These are phyloP conservation scores for Oryctes rhinoceros DNA, from an alignment of 1,140 invertebrate genomes.

Conservation along the genomic window DNA sequence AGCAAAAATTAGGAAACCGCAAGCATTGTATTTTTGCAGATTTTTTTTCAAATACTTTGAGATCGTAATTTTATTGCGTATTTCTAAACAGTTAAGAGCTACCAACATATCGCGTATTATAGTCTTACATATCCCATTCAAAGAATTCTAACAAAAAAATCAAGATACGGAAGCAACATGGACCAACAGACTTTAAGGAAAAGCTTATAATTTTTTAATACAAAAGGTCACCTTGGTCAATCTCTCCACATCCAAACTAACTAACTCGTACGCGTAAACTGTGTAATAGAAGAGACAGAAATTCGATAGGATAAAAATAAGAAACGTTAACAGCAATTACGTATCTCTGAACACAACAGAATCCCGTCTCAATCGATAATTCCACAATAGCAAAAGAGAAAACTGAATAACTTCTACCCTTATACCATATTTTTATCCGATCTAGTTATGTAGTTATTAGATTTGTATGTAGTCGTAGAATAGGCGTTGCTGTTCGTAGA, in stretches of 20 bases:
- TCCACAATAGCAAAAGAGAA: conserved; percentile 9
- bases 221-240: conserved; percentile 17
- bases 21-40: not conserved
- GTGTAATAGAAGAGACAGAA: not conserved
- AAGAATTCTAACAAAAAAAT: not conserved
- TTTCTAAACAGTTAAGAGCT: conserved; percentile 25
- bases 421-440: conserved; percentile 19
- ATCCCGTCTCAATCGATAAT: conserved; percentile 3
- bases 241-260: not conserved
- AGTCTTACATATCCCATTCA: conserved; percentile 3
- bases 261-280: not conserved
- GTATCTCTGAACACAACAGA: not conserved
- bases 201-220: not conserved
- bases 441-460: conserved; percentile 14
- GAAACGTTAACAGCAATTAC: not conserved
- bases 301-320: not conserved
- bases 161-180: not conserved
- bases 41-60: not conserved
- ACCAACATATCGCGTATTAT: not conserved
- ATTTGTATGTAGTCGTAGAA: conserved; percentile 8
- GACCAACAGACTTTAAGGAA: not conserved
- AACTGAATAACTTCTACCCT: not conserved
- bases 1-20: not conserved
- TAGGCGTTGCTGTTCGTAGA: conserved; percentile 8
- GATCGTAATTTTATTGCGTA: not conserved